Evolutionary conservation across 2,888 invertebrate species (phyloP).

Genomic region (Tinea trinotella): DNA sequence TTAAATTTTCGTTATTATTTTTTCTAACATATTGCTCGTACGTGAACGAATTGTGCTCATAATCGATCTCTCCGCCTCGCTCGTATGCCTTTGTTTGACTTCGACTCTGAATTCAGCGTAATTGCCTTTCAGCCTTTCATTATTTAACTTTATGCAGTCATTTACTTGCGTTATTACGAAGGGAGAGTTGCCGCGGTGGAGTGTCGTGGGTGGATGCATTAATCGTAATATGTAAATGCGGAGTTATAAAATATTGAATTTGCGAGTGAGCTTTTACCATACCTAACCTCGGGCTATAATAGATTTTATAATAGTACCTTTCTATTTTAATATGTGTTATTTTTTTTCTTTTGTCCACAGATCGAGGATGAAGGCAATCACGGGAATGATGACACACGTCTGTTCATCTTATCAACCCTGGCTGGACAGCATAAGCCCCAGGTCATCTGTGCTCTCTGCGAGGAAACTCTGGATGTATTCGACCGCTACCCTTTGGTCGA

Average conservation of each 20-base stretch:
- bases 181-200: conserved; percentile 59
- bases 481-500: conserved; percentile 98
- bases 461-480: conserved; percentile 91
- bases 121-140: conserved; percentile 72
- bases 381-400: conserved; percentile 97
- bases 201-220: conserved; percentile 69
- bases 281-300: neutral
- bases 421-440: conserved; percentile 91
- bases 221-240: conserved; percentile 68
- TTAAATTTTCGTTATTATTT: conserved; percentile 69
- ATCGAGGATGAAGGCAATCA: conserved; percentile 99
- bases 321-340: neutral
- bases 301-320: neutral
- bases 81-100: conserved; percentile 67
- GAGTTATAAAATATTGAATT: conserved; percentile 66
- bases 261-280: conserved; percentile 47
- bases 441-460: conserved; percentile 90
- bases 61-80: conserved; percentile 60
- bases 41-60: conserved; percentile 65
- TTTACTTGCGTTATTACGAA: conserved; percentile 69
- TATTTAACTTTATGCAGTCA: conserved; percentile 71
- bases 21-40: conserved; percentile 64
- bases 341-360: conserved; percentile 69
- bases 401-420: conserved; percentile 95
- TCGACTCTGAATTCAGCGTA: conserved; percentile 68